These are phyloP conservation scores for Lanius ludovicianus DNA, from an alignment of 2,113 vertebrate species.

Conservation along the genomic window DNA sequence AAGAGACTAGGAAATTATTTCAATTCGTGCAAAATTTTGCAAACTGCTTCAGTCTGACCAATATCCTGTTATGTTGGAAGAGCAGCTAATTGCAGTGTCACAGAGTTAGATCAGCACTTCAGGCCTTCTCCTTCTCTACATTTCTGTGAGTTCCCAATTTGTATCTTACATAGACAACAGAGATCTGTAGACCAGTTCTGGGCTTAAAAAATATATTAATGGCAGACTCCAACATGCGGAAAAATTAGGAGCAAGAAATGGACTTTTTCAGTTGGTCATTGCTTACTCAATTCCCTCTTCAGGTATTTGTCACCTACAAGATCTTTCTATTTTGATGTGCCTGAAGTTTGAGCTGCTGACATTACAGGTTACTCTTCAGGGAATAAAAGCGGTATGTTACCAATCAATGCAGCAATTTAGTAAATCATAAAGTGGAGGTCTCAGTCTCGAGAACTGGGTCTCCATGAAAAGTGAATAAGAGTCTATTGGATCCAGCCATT, in stretches of 20 bases:
- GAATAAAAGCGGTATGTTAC: background rate
- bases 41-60: background rate
- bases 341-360: background rate
- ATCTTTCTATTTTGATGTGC: background rate
- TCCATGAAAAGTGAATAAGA: background rate
- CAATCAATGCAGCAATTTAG: background rate
- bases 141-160: background rate
- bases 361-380: background rate
- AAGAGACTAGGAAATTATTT: background rate
- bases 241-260: background rate
- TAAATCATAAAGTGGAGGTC: background rate
- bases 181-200: background rate
- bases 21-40: background rate
- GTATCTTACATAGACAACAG: background rate
- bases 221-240: background rate
- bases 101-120: background rate
- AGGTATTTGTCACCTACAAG: background rate
- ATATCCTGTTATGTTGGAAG: rapidly evolving
- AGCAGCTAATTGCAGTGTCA: background rate
- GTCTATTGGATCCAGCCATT: background rate
- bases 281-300: background rate
- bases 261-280: background rate
- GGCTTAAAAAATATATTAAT: background rate
- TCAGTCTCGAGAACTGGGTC: background rate
- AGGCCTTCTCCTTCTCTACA: background rate